Conservation (phyloP, 1,140 invertebrate species). For the Halotydeus destructor region DNA sequence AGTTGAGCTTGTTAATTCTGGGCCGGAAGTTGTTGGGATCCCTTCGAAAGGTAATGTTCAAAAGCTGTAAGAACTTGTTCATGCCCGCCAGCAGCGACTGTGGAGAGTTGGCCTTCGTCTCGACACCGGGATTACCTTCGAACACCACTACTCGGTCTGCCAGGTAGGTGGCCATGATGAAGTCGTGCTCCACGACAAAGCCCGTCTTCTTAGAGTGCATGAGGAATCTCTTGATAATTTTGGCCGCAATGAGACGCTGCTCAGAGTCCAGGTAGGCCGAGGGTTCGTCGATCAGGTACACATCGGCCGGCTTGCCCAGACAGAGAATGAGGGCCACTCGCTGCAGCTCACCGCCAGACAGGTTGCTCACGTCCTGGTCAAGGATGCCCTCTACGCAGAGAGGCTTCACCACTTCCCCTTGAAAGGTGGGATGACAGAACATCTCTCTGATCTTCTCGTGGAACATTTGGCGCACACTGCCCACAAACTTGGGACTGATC, state of each 20-base stretch:
- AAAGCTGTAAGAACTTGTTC: slow-evolving; percentile 89
- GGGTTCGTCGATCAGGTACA: slow-evolving; percentile 97
- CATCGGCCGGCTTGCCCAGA: slow-evolving; percentile 93
- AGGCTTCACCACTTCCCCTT: slow-evolving; percentile 98
- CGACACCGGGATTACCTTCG: slow-evolving; percentile 72
- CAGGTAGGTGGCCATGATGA: slow-evolving; percentile 99
- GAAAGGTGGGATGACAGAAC: slow-evolving; percentile 89
- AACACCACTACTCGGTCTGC: slow-evolving; percentile 98
- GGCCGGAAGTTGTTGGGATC: slow-evolving; percentile 98
- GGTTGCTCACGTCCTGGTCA: slow-evolving; percentile 86
- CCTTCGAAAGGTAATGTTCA: slow-evolving; percentile 92
- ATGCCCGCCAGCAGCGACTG: slow-evolving; percentile 89
- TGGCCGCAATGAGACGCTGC: slow-evolving; percentile 96
- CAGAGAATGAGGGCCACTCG: slow-evolving; percentile 86
- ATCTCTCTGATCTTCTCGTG: slow-evolving; percentile 93
- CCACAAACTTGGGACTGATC: slow-evolving; percentile 92
- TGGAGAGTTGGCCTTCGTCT: slow-evolving; percentile 69
- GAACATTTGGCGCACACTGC: slow-evolving; percentile 67
- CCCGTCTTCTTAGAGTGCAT: slow-evolving; percentile 97
- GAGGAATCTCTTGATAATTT: slow-evolving; percentile 70
- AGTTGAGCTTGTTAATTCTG: slow-evolving; percentile 88
- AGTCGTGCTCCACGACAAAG: slow-evolving; percentile 99
- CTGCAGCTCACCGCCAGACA: slow-evolving; percentile 98
- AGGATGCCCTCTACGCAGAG: slow-evolving; percentile 93
- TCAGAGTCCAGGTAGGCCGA: slow-evolving; percentile 98